Evolutionary conservation across 1,140 invertebrate genomes (phyloP), one percentile per base, ranked within the genome.

Genomic region (Diachasmimorpha longicaudata): DNA sequence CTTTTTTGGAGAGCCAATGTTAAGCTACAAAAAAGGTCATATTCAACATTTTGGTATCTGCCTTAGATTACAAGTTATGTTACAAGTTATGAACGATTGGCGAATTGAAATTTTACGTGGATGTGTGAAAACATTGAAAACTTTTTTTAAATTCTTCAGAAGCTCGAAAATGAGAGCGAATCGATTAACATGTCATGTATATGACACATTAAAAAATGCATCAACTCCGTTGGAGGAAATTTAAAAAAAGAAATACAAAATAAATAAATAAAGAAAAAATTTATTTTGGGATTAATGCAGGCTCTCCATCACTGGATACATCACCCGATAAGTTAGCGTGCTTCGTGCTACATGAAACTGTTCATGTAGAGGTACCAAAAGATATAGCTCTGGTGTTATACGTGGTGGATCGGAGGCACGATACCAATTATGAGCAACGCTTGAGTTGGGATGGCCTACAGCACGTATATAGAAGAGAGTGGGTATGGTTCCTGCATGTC

Each of bases 351-450:
- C 11, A n/a, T 63, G 58, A 63, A 63, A 25, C 8, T 63, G 6
- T 31, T 63, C 23, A 25, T 63, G 23, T 63, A 31, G 11, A 63
- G 21, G 58, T 63, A 63, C 23, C 58, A 0, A 25, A 25, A 63
- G 58, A 63, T 63, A 23, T 63, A 42, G 23, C 31, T 31, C 31
- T 6, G 58, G 6, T 4, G 11, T 23, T 63, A 63, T 63, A 25
- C 58, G 58, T 25, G 23, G 25, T 63, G 23, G 58, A 63, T 31
- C 23, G 58, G 23, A 25, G 58, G 58, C 58, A 63, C 58, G 58
- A 63, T 63, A 63, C 58, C 58, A 63, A 63, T 63, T 25, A 63
- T 63, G 58, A 63, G 58, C 23, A 63, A 63, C 58, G 58, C 58
- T 63, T 4, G 58, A 31, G 58, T 63, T 63, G 23, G 23, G 11